Evolutionary conservation across 2,797 vertebrate species (phyloP), one percentile per base, ranked within the genome.

Genomic region (Hafferia zeledoni): DNA sequence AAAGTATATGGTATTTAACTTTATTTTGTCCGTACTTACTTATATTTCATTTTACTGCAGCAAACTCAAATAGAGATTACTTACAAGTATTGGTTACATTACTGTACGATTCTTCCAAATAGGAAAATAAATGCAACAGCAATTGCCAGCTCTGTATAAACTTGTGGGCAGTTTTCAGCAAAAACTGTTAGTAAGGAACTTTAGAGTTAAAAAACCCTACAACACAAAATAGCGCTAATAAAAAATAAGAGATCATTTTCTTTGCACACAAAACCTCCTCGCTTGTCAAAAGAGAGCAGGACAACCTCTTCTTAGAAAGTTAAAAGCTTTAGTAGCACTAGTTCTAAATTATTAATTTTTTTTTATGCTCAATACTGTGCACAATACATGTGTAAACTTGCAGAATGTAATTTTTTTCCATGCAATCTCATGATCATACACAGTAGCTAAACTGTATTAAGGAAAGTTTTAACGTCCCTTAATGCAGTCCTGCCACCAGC

Each of bases 11-110:
- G 7, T 28, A 46, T 63, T 88, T 67, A 33, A 72, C 37, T 56
- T 25, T 16, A 49, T 31, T 72, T 85, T 87, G 13, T 55, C 11
- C 19, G 80, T 43, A 44, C 19, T 83, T 43, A 44, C 18, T 59
- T 79, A 5, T 10, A 60, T 52, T n/a, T 83, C 1, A 3, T 43
- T 41, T 82, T 17, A 24, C 70, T 30, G 11, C 37, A 92, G 35
- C 5, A 87, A 87, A n/a, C 22, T 4, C 33, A 67, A 74, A 50
- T 47, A 68, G 0, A 71, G 6, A 50, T 65, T 65, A 68, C 41
- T 71, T 56, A 0, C 6, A 86, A 57, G 2, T 14, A 70, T 0
- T 63, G n/a, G 13, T 46, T 60, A 68, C 4, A 14, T n/a, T 50
- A 61, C 8, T 49, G 5, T 24, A 78, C 24, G 14, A 64, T 37